A percentile compares a stretch with the other conserved stretches of the same genome.
Conservation (phyloP, 2,797 vertebrate genomes). For the Champsocephalus gunnari region DNA sequence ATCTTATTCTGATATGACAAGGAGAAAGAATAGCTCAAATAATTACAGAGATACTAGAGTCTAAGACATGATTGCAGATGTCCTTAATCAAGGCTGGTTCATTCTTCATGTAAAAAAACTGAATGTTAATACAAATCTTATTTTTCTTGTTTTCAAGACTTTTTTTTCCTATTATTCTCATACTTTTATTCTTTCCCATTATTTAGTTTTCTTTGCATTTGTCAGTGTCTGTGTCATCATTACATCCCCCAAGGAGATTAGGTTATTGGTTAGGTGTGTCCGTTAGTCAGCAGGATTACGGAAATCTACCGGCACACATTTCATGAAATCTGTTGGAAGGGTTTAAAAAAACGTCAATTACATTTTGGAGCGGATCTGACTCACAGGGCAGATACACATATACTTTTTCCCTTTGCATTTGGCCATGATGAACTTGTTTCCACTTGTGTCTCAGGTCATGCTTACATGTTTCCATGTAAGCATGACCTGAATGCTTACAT, state of each 20-base stretch:
- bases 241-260: too few species aligned
- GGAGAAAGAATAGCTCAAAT: conserved; percentile 7
- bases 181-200: not conserved
- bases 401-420: too few species aligned
- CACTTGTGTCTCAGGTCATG: not conserved
- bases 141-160: not conserved
- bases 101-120: not conserved
- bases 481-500: not conserved
- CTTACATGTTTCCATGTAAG: too few species aligned
- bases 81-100: not conserved
- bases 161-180: not conserved
- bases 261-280: too few species aligned
- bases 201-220: not conserved
- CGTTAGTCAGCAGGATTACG: too few species aligned
- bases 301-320: too few species aligned
- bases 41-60: conserved; percentile 11
- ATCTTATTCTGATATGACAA: not conserved
- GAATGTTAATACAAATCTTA: not conserved
- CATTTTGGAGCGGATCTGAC: too few species aligned
- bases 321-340: too few species aligned
- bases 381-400: too few species aligned
- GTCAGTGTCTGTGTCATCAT: not conserved
- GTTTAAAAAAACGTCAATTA: too few species aligned
- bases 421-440: too few species aligned
- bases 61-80: not conserved